These are phyloP conservation scores for Rhinoderma darwinii DNA, from an alignment of 2,113 vertebrate genomes.

Conservation along the genomic window DNA sequence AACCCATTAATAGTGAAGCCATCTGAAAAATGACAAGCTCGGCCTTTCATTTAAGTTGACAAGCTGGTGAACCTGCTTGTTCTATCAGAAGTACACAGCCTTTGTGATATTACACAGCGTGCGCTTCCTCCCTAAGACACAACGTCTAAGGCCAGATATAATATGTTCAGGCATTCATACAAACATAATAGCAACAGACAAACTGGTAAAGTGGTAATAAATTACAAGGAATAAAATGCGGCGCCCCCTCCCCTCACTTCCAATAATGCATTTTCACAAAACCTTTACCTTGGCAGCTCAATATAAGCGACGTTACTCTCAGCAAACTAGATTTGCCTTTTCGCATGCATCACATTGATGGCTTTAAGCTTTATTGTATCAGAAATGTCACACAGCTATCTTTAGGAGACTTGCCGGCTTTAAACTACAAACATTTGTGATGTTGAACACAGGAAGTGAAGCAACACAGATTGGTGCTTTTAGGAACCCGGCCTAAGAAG, in stretches of 20 bases:
- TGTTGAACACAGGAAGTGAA: constrained; percentile 64
- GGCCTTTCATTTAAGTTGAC: constrained; percentile 45
- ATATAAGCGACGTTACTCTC: constrained; percentile 49
- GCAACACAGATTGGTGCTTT: constrained; percentile 63
- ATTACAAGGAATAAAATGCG: constrained; percentile 1
- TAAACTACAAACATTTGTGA: constrained; percentile 66
- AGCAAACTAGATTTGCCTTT: constrained; percentile 64
- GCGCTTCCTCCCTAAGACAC: not conserved
- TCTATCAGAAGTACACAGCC: constrained; percentile 6
- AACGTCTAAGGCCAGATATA: constrained; percentile 24
- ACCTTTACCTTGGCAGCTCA: constrained; percentile 59
- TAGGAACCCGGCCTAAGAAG: constrained; percentile 59
- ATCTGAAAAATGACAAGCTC: constrained; percentile 52
- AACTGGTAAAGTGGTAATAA: not conserved
- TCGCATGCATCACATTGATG: constrained; percentile 66
- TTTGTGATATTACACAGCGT: not conserved
- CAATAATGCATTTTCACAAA: constrained; percentile 59
- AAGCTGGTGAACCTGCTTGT: constrained; percentile 44
- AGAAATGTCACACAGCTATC: constrained; percentile 71
- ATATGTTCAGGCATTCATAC: constrained; percentile 53
- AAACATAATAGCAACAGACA: constrained; percentile 36
- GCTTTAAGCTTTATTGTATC: constrained; percentile 67
- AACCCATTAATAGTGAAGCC: constrained; percentile 44
- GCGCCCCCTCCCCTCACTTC: not conserved
- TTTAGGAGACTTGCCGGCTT: constrained; percentile 65